Evolutionary conservation across 1,140 invertebrate species (phyloP), one percentile per base, ranked within the genome.

Genomic region (Phortica variegata): DNA sequence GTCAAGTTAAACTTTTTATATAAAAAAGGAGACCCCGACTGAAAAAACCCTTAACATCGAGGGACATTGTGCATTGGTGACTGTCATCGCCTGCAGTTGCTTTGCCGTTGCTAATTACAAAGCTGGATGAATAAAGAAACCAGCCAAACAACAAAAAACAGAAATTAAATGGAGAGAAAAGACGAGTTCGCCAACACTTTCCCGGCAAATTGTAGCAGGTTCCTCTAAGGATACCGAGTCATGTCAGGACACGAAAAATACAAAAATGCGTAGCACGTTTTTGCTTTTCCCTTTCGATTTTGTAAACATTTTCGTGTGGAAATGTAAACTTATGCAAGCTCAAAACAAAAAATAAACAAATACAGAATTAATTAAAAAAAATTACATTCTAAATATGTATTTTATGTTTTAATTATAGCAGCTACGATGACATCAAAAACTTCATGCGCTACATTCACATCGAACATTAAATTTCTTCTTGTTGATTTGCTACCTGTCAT

Each of bases 1-100:
- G 54, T 71, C 61, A 71, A 61, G 49, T 44, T 58, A 56, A 70
- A 71, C 66, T 60, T 56, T 69, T 70, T 70, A 70, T 70, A 54
- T 51, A 55, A 34, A 40, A 51, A 39, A 44, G n/a, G n/a, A n/a
- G n/a, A n/a, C n/a, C n/a, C n/a, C n/a, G n/a, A n/a, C 18, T 17
- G 5, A 12, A 4, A 44, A 20, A 19, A 12, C n/a, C n/a, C n/a
- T n/a, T 43, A 31, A 18, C 41, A 8, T 17, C 49, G 54, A 23
- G 41, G 56, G 60, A 54, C 42, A 66, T 49, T 38, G 47, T 52
- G 56, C 56, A 70, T 50, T 50, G 49, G 36, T 43, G 43, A 52
- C 23, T 18, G 38, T 15, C 29, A 13, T 16, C 19, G 21, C 3
- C 18, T 7, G 10, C 12, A 12, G 33, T 12, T 29, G 32, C 31